Evolutionary conservation across 2,888 invertebrate species (phyloP).

Genomic region (Eupithecia dodoneata): DNA sequence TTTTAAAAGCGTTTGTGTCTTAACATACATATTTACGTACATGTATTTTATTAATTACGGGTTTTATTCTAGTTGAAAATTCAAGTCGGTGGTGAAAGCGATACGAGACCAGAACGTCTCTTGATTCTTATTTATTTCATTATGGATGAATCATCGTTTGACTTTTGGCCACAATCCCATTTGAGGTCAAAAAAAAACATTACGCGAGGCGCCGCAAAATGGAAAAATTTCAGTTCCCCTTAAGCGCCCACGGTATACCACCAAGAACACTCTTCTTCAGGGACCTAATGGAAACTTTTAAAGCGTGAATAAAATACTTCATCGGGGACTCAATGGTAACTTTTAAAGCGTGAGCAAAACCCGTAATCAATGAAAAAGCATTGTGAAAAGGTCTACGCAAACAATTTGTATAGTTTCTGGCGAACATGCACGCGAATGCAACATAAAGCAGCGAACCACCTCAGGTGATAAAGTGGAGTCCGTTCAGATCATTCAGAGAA

Average conservation of each 20-base stretch:
- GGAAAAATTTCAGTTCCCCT: not conserved
- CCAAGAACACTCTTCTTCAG: not conserved
- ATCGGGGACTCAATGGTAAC: too few species aligned
- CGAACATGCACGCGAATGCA: slow-evolving; percentile 38
- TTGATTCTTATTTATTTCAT: not conserved
- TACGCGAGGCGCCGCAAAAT: not conserved
- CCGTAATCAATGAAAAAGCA: not conserved
- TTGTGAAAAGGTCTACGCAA: not conserved
- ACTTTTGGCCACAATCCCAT: not conserved
- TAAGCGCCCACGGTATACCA: not conserved
- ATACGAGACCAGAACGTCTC: not conserved
- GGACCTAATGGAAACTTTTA: not conserved
- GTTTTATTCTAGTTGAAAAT: not conserved
- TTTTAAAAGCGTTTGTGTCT: not conserved
- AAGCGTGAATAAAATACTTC: too few species aligned
- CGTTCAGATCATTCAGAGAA: slow-evolving; percentile 90
- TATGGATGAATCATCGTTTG: not conserved
- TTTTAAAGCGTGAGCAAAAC: not conserved
- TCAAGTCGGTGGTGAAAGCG: not conserved
- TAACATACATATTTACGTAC: not conserved
- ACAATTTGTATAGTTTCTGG: slow-evolving; percentile 14
- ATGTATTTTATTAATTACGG: slow-evolving; percentile 1
- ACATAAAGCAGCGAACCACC: slow-evolving; percentile 74
- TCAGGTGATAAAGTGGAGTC: slow-evolving; percentile 67
- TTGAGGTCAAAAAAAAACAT: not conserved